Percentiles rank a stretch among this genome's conserved stretches.
Evolutionary conservation across 2,888 invertebrate genomes (phyloP).

Genomic region (Diloba caeruleocephala): DNA sequence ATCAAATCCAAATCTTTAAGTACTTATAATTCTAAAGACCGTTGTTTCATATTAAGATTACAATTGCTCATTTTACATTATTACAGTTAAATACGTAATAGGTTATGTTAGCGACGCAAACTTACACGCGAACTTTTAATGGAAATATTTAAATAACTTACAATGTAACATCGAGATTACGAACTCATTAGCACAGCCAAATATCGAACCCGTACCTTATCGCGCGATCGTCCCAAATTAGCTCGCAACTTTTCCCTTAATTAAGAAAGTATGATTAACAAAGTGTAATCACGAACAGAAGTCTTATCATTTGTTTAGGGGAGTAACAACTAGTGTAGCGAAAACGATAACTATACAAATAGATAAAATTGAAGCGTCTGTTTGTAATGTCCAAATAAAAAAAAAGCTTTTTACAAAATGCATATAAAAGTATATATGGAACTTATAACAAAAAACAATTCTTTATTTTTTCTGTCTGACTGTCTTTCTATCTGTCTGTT

Average conservation of each 20-base stretch:
- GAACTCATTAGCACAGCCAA: slow-evolving; percentile 76
- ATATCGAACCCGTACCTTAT: slow-evolving; percentile 74
- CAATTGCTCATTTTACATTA: slow-evolving; percentile 32
- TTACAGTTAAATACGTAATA: slow-evolving; percentile 40
- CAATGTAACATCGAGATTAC: slow-evolving; percentile 64
- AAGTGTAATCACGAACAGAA: slow-evolving; percentile 86
- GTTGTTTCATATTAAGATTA: slow-evolving; percentile 28
- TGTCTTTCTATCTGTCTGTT: too few species aligned
- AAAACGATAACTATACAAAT: slow-evolving; percentile 52
- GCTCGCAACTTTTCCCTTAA: slow-evolving; percentile 82
- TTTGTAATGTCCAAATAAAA: too few species aligned
- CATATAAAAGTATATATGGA: too few species aligned
- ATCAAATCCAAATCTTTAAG: slow-evolving; percentile 3
- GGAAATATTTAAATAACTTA: slow-evolving; percentile 67
- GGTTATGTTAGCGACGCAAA: slow-evolving; percentile 46
- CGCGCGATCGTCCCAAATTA: slow-evolving; percentile 81
- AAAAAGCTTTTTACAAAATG: too few species aligned
- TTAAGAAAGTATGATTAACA: slow-evolving; percentile 88
- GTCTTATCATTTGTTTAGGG: slow-evolving; percentile 79
- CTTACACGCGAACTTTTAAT: slow-evolving; percentile 64
- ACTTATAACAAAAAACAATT: too few species aligned
- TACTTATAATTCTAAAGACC: slow-evolving; percentile 1
- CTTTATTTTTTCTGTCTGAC: too few species aligned
- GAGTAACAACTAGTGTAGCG: slow-evolving; percentile 38
- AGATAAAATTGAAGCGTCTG: too few species aligned